Conservation (phyloP, 37 sponge, comb jelly and placozoan species). For the Cladorhizidae sp. region DNA sequence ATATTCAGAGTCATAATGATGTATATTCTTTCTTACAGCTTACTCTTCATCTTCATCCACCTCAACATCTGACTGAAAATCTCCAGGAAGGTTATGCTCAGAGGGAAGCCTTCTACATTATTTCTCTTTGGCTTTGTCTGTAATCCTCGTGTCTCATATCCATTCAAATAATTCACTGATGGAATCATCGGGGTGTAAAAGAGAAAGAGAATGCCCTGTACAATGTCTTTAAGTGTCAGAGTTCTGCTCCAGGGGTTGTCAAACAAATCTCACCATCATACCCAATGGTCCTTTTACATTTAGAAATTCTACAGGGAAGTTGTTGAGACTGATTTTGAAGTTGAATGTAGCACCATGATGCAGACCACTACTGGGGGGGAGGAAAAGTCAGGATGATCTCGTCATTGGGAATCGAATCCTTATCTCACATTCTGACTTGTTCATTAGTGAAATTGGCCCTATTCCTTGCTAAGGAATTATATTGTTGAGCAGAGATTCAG, state of each 20-base stretch:
- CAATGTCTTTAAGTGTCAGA: slow-evolving; percentile 69
- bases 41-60: slow-evolving; percentile 10
- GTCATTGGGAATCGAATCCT: neutral
- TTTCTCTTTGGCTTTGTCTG: slow-evolving; percentile 17
- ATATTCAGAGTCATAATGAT: neutral
- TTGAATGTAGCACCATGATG: slow-evolving; percentile 53
- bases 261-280: slow-evolving; percentile 47
- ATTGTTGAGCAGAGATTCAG: slow-evolving; percentile 40
- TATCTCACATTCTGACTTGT: slow-evolving; percentile 19
- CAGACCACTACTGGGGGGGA: slow-evolving; percentile 43
- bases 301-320: slow-evolving; percentile 48
- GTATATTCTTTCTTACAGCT: neutral
- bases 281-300: slow-evolving; percentile 49
- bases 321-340: slow-evolving; percentile 51
- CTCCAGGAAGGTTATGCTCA: slow-evolving; percentile 21
- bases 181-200: slow-evolving; percentile 77
- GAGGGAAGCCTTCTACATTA: slow-evolving; percentile 32
- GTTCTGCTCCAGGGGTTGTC: slow-evolving; percentile 52
- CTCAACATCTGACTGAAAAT: slow-evolving; percentile 18
- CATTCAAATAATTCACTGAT: slow-evolving; percentile 54
- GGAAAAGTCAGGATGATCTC: slow-evolving; percentile 20
- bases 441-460: slow-evolving; percentile 38
- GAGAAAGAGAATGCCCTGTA: slow-evolving; percentile 79
- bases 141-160: slow-evolving; percentile 34
- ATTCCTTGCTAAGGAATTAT: slow-evolving; percentile 24